Percentiles rank a stretch among this genome's conserved stretches.
Evolutionary conservation across 2,113 vertebrate genomes (phyloP).

Genomic region (Thamnophis sirtalis): DNA sequence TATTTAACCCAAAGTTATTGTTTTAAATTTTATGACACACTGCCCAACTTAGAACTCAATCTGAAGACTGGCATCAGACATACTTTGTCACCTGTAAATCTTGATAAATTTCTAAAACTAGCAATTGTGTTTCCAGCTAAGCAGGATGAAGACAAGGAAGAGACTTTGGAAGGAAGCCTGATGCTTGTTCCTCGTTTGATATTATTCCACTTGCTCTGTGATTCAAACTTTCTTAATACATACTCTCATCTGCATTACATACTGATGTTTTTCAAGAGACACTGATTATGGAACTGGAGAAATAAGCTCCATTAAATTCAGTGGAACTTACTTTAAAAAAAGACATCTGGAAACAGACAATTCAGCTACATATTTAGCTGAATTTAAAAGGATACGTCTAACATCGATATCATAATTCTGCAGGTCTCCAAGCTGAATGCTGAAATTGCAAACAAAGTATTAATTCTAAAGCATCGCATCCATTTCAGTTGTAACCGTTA

Average conservation of each 20-base stretch:
- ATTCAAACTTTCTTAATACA: not conserved
- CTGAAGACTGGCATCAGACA: not conserved
- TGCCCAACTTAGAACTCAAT: not conserved
- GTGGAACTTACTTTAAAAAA: not conserved
- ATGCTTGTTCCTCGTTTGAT: not conserved
- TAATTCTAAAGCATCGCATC: slow-evolving; percentile 10
- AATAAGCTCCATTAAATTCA: not conserved
- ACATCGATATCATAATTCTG: slow-evolving; percentile 86
- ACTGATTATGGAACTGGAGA: not conserved
- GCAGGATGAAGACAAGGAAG: not conserved
- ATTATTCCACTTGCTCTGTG: not conserved
- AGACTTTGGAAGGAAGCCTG: not conserved
- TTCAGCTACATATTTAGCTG: not conserved
- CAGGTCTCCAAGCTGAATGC: slow-evolving; percentile 89
- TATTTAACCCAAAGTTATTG: not conserved
- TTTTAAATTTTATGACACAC: not conserved
- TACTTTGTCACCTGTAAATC: not conserved
- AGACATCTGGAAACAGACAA: not conserved
- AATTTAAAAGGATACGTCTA: slow-evolving; percentile 83
- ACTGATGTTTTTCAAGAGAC: not conserved
- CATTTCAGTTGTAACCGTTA: not conserved
- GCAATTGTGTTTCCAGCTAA: not conserved
- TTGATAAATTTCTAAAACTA: not conserved
- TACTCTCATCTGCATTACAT: not conserved
- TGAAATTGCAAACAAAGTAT: slow-evolving; percentile 52